These are phyloP conservation scores for Zaprionus capensis DNA, from an alignment of 1,140 invertebrate genomes.

Conservation along the genomic window DNA sequence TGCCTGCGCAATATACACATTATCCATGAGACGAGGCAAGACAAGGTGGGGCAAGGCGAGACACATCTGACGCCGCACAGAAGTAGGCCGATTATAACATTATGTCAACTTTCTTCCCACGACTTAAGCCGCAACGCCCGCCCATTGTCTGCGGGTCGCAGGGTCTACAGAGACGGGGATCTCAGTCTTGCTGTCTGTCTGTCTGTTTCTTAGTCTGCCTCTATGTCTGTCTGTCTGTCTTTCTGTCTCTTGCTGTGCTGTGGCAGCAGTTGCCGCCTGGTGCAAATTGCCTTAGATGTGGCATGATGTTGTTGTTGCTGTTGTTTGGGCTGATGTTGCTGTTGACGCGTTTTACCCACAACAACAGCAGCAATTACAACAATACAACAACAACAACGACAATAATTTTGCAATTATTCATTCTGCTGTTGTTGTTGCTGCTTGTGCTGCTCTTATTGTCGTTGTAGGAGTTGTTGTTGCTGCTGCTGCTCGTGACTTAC, in stretches of 20 bases:
- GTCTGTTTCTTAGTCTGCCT: constrained; percentile 1
- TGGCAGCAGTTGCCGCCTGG: constrained; percentile 33
- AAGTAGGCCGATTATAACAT: constrained; percentile 79
- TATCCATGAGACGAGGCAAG: constrained; percentile 58
- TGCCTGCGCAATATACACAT: constrained; percentile 63
- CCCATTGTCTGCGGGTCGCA: constrained; percentile 53
- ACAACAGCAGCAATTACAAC: constrained; percentile 57
- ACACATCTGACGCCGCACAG: constrained; percentile 33
- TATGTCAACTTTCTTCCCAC: constrained; percentile 83
- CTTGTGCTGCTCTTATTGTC: constrained; percentile 15
- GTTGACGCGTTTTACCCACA: constrained; percentile 47
- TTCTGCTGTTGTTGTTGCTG: constrained; percentile 40
- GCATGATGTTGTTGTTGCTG: constrained; percentile 45
- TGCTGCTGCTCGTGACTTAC: constrained; percentile 71
- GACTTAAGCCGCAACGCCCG: constrained; percentile 38
- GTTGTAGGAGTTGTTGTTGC: constrained; percentile 5
- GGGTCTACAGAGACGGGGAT: not conserved
- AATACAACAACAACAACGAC: constrained; percentile 56
- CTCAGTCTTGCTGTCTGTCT: not conserved
- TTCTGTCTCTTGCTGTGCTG: not conserved
- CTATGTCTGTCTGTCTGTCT: constrained; percentile 17
- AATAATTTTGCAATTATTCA: constrained; percentile 77
- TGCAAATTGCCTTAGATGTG: constrained; percentile 50
- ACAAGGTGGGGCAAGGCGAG: constrained; percentile 56
- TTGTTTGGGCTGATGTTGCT: constrained; percentile 9